Base-by-base conservation (phyloP, 2,113 vertebrate genomes). In the Microtus montanus region DNA sequence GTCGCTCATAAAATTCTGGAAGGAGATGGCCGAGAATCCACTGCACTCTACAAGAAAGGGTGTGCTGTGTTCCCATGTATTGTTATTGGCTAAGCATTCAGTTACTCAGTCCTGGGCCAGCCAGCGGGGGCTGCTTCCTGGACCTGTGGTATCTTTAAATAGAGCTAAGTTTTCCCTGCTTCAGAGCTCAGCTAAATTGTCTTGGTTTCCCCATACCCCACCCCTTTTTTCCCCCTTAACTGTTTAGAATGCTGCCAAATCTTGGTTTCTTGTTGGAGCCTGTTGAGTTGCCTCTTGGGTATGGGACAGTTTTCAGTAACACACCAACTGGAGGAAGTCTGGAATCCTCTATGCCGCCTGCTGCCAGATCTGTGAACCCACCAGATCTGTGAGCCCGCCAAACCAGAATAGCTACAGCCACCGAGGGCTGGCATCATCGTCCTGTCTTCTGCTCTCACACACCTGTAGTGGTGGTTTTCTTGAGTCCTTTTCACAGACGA, bases 71-170 rank as follows among this genome's bases (percentile, higher is more conserved):
- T 89, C 63, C 83, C 13, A 82, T 78, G 90, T 95, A 92, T 95
- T 96, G 96, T 96, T 96, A 97, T 94, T 97, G 97, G 96, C 97
- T 47, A 64, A 86, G 86, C 91, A 33, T 84, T 95, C 24, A 7
- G 92, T 80, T 95, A 49, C 64, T 87, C 89, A 95, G 73, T 90
- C 96, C 94, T 77, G 19, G 28, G 96, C 94, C 85, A 38, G 89
- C 91, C 75, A 2, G 95, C 78, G 86, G 94, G 96, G 96, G 95
- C 95, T 91, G 84, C 96, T 97, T 98, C 97, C 97, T 96, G 95
- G 90, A 97, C 97, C 96, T 97, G 96, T 96, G 97, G 96, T 93
- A 96, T 97, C 97, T 95, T 96, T 96, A 95, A 96, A 97, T 94
- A 95, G 95, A 95, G 95, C 75, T 71, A 96, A 96, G 95, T 97